Conservation (phyloP, 2,797 vertebrate genomes). For the Diceros bicornis region DNA sequence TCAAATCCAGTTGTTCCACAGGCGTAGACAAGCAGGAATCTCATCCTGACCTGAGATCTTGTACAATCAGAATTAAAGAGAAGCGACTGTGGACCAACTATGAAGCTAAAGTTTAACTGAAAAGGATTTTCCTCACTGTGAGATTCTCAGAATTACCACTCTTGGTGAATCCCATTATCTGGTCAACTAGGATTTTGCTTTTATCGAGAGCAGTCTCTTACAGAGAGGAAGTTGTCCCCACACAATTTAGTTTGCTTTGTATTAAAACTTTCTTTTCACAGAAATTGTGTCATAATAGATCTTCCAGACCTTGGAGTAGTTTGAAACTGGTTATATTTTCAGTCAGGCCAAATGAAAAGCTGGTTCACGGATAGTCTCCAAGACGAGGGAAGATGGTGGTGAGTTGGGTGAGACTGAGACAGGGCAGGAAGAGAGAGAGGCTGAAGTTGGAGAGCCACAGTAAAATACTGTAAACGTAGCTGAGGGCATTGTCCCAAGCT, state of each 20-base stretch:
- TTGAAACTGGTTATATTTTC: slow-evolving; percentile 38
- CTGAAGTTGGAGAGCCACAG: background rate
- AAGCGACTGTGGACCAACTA: background rate
- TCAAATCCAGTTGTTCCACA: background rate
- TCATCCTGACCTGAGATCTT: background rate
- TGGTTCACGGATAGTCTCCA: background rate
- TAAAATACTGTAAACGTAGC: slow-evolving; percentile 34
- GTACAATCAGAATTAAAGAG: slow-evolving; percentile 15
- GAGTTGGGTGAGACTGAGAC: background rate
- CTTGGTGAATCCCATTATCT: background rate
- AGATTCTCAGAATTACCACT: background rate
- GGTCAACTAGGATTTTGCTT: slow-evolving; percentile 38
- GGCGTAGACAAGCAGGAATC: background rate
- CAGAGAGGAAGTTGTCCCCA: background rate
- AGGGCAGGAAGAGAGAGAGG: background rate
- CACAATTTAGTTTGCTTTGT: background rate
- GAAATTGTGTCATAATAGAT: background rate
- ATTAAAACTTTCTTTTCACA: background rate
- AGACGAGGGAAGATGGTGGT: background rate
- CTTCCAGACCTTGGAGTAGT: background rate
- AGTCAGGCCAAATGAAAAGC: background rate
- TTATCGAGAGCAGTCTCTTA: background rate
- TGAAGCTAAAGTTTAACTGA: background rate
- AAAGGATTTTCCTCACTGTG: background rate
- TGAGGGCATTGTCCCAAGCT: slow-evolving; percentile 78